Conservation (phyloP, 2,888 invertebrate genomes). For the Philonicus albiceps region DNA sequence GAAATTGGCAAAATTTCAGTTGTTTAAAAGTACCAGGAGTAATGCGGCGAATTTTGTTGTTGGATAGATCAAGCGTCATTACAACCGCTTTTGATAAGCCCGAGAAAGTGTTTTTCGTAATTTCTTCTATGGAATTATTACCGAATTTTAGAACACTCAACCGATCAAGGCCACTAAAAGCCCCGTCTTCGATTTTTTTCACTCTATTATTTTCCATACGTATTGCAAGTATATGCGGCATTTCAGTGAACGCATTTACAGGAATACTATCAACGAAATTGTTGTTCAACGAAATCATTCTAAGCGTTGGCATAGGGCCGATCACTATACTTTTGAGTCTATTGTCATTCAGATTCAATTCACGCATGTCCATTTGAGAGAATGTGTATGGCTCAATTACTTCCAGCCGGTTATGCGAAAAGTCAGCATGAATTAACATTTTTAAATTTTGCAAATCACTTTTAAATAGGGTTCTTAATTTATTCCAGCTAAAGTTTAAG, state of each 20-base stretch:
- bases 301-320: slow-evolving; percentile 52
- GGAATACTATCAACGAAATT: slow-evolving; percentile 50
- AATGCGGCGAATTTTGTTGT: slow-evolving; percentile 54
- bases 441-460: slow-evolving; percentile 43
- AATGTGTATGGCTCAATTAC: slow-evolving; percentile 52
- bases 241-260: neutral
- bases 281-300: slow-evolving; percentile 53
- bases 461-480: slow-evolving; percentile 52
- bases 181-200: slow-evolving; percentile 52
- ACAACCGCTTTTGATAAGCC: slow-evolving; percentile 51
- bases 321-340: slow-evolving; percentile 53
- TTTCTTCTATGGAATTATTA: slow-evolving; percentile 52
- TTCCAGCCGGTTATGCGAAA: slow-evolving; percentile 52
- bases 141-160: slow-evolving; percentile 56
- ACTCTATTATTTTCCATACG: slow-evolving; percentile 50
- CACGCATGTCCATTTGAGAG: slow-evolving; percentile 51
- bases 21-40: slow-evolving; percentile 52
- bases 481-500: slow-evolving; percentile 58
- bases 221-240: slow-evolving; percentile 51
- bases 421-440: slow-evolving; percentile 54
- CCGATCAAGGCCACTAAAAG: slow-evolving; percentile 53
- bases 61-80: slow-evolving; percentile 53
- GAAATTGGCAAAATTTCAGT: slow-evolving; percentile 52
- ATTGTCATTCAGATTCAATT: slow-evolving; percentile 56
- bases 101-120: slow-evolving; percentile 54